phyloP scores from a whole-genome alignment of 2,797 vertebrate genomes.

The Sphenodon punctatus region DNA sequence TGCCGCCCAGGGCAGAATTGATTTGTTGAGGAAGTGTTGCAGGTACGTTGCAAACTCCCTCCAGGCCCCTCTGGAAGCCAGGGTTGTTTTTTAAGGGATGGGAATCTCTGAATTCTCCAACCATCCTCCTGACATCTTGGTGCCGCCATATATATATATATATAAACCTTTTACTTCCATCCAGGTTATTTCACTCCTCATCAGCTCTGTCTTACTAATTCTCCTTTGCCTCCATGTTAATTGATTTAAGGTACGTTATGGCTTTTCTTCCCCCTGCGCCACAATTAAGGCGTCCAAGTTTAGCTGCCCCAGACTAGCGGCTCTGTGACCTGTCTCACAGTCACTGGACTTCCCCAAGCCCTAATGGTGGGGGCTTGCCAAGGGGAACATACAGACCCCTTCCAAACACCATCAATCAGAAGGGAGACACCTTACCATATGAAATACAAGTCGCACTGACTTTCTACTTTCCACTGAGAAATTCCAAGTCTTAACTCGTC shows the following conservation, averaged over 20 bases:
- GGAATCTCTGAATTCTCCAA: neutral
- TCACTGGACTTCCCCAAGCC: too few species aligned
- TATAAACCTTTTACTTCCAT: too few species aligned
- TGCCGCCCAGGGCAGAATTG: too few species aligned
- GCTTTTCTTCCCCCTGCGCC: neutral
- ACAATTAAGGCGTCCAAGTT: neutral
- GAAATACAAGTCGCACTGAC: neutral
- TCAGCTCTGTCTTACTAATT: neutral
- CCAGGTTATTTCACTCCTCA: neutral
- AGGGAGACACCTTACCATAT: neutral
- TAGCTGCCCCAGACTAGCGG: neutral
- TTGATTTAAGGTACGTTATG: neutral
- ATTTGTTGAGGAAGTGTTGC: too few species aligned
- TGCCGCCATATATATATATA: too few species aligned
- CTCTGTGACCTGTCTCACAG: neutral
- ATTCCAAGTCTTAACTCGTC: neutral
- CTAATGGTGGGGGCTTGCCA: neutral
- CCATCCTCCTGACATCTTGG: neutral
- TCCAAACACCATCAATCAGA: neutral
- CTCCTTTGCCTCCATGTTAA: neutral
- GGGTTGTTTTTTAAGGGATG: too few species aligned
- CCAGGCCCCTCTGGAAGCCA: too few species aligned
- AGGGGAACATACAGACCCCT: neutral
- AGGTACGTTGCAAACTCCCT: too few species aligned
- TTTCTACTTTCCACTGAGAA: neutral